phyloP scores from a whole-genome alignment of 2,888 invertebrate species.

The Leucozona laternaria region DNA sequence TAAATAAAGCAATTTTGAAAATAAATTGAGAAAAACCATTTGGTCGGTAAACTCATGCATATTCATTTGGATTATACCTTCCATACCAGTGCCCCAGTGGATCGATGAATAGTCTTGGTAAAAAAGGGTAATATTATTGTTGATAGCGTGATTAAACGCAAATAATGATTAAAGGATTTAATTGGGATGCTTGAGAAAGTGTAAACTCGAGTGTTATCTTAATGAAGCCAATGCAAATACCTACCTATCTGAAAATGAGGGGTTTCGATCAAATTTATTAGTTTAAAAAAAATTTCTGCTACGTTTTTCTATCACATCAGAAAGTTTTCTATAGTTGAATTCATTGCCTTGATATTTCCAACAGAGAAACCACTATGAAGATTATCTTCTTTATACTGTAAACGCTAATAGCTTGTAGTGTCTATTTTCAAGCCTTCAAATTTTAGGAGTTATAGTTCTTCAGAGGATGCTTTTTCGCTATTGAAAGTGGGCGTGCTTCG shows the following conservation, averaged over 20 bases:
- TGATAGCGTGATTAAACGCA: constrained; percentile 33
- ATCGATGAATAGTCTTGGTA: neutral
- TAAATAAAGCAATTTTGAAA: constrained; percentile 42
- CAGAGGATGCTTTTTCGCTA: too few species aligned
- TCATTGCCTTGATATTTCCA: too few species aligned
- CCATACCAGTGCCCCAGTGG: neutral
- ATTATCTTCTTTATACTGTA: too few species aligned
- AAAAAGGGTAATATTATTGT: constrained; percentile 9
- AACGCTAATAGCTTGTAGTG: too few species aligned
- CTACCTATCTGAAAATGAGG: neutral
- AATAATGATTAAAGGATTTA: constrained; percentile 6
- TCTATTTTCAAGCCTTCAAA: too few species aligned
- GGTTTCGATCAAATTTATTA: neutral
- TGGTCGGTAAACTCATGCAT: constrained; percentile 40
- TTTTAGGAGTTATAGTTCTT: too few species aligned
- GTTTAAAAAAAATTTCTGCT: too few species aligned
- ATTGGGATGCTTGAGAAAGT: neutral
- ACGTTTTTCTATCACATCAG: too few species aligned
- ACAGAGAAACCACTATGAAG: too few species aligned
- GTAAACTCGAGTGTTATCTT: neutral
- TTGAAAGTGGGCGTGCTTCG: too few species aligned
- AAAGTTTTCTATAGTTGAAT: too few species aligned
- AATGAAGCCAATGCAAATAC: neutral
- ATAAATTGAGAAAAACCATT: constrained; percentile 30
- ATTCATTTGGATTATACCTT: constrained; percentile 39